A percentile compares a stretch with the other conserved stretches of the same genome.
These are phyloP conservation scores for Drosophila mulleri DNA, from an alignment of 2,888 invertebrate genomes.

Conservation along the genomic window DNA sequence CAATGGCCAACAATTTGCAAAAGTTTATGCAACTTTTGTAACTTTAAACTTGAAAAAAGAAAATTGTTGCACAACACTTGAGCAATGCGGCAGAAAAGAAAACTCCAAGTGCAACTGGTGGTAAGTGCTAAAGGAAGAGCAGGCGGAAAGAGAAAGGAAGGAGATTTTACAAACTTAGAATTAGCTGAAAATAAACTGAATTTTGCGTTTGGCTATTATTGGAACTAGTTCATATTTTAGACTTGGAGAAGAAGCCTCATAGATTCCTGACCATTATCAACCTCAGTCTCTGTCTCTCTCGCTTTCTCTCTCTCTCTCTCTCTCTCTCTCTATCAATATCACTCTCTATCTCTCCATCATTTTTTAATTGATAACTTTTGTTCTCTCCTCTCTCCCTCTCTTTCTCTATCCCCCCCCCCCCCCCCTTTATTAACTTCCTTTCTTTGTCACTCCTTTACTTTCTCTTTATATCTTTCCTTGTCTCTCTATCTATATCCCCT, in stretches of 20 bases:
- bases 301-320: neutral
- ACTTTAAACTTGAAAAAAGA: constrained; percentile 48
- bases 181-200: neutral
- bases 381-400: neutral
- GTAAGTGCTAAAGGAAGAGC: neutral
- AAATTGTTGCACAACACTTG: constrained; percentile 33
- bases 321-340: neutral
- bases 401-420: neutral
- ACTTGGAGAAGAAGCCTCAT: too few relatives aligned
- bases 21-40: constrained; percentile 44
- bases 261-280: neutral
- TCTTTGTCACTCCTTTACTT: neutral
- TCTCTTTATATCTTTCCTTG: neutral
- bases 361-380: neutral
- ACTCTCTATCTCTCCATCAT: too few relatives aligned
- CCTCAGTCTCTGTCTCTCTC: neutral
- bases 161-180: neutral
- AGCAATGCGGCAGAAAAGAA: neutral
- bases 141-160: neutral
- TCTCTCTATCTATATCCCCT: neutral
- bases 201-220: neutral
- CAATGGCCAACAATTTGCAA: constrained; percentile 44
- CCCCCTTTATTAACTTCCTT: neutral
- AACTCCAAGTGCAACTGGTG: constrained; percentile 3
- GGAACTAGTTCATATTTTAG: neutral